Evolutionary conservation across 2,113 vertebrate genomes (phyloP).

Genomic region (Psephotus haematonotus): DNA sequence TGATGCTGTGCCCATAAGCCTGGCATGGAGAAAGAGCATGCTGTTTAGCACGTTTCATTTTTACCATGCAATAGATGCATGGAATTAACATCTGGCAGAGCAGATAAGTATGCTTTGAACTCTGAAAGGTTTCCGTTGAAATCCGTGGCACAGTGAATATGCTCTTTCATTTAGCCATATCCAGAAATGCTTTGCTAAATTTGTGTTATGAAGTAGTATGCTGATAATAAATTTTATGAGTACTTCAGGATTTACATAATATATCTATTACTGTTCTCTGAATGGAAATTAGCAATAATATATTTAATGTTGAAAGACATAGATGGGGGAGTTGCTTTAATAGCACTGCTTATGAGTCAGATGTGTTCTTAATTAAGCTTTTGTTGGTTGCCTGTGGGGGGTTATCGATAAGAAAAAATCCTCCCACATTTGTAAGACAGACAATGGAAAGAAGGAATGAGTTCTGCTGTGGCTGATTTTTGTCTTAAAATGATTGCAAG

Average conservation of each 20-base stretch:
- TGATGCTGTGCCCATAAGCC: background rate
- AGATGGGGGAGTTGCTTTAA: background rate
- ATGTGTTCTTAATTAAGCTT: slow-evolving; percentile 21
- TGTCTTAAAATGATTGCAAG: background rate
- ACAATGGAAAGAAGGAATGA: background rate
- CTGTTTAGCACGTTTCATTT: background rate
- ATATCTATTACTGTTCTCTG: background rate
- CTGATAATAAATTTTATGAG: background rate
- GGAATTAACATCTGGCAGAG: background rate
- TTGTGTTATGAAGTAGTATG: background rate
- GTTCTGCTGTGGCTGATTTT: background rate
- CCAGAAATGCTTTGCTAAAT: background rate
- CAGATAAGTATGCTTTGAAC: background rate
- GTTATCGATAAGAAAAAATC: background rate
- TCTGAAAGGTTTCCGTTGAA: background rate
- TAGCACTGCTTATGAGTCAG: background rate
- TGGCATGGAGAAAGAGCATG: background rate
- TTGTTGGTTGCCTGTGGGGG: background rate
- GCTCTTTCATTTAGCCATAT: background rate
- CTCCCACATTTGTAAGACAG: background rate
- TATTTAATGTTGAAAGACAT: background rate
- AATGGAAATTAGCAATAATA: background rate
- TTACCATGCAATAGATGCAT: background rate
- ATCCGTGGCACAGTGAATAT: background rate
- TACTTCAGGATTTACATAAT: background rate